These are phyloP conservation scores for Anastatus disparis DNA, from an alignment of 1,140 invertebrate genomes.

Conservation along the genomic window DNA sequence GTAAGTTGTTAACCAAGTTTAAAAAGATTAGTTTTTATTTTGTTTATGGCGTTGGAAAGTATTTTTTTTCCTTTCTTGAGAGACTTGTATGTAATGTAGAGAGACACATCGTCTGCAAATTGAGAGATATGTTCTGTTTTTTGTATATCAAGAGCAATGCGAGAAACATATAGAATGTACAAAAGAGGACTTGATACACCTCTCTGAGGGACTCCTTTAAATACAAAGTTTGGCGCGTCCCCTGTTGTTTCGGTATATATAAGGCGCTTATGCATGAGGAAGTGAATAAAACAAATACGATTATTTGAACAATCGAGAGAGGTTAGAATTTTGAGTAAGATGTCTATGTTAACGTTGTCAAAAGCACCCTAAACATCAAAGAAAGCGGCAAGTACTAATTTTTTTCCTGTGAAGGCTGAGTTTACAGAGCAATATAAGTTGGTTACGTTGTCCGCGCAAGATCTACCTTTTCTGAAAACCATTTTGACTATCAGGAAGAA, in stretches of 20 bases:
- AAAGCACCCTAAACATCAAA: conserved; percentile 6
- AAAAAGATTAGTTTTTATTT: background rate
- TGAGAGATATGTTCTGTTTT: background rate
- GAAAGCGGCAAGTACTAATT: background rate
- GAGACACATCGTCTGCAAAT: background rate
- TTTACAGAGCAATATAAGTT: background rate
- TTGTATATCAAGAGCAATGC: background rate
- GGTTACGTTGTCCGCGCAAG: background rate
- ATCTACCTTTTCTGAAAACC: conserved; percentile 4
- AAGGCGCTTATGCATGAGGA: background rate
- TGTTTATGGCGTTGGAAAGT: background rate
- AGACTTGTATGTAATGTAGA: background rate
- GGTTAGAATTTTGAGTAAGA: no score
- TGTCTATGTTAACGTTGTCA: no score
- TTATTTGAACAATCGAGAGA: background rate
- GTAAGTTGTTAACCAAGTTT: background rate
- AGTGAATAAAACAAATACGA: background rate
- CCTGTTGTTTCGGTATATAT: background rate
- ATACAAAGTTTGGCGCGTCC: background rate
- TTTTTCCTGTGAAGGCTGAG: background rate
- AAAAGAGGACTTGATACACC: conserved; percentile 2
- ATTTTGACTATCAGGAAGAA: no score
- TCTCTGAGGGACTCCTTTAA: conserved; percentile 1
- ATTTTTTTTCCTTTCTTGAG: background rate
- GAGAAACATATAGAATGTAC: background rate